A percentile compares a stretch with the other conserved stretches of the same genome.
Evolutionary conservation across 1,140 invertebrate species (phyloP).

Genomic region (Sminthurinus signatus): DNA sequence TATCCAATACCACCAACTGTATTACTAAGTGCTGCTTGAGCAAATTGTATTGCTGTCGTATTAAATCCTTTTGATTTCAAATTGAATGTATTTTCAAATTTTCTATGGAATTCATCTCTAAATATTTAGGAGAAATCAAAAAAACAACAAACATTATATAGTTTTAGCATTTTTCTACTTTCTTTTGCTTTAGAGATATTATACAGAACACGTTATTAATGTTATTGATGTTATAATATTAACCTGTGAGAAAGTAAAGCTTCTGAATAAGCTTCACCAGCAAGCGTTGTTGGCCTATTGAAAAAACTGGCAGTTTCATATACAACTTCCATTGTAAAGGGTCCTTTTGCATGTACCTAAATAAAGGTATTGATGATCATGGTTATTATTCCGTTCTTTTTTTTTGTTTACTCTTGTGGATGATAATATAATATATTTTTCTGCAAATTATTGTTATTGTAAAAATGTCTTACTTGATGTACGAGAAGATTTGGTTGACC

Average conservation of each 20-base stretch:
- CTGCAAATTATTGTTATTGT: no score
- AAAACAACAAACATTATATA: no score
- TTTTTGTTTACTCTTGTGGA: no score
- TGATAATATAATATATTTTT: no score
- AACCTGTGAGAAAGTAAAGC: slow-evolving; percentile 54
- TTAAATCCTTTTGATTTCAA: slow-evolving; percentile 64
- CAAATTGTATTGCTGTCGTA: slow-evolving; percentile 65
- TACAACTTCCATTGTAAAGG: slow-evolving; percentile 75
- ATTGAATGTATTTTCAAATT: slow-evolving; percentile 67
- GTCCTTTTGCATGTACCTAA: slow-evolving; percentile 63
- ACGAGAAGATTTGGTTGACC: slow-evolving; percentile 28
- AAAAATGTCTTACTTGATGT: slow-evolving; percentile 23
- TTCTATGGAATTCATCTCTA: slow-evolving; percentile 55
- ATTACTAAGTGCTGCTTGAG: slow-evolving; percentile 84
- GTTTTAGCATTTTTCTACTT: no score
- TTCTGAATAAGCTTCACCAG: slow-evolving; percentile 57
- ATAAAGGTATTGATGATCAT: no score
- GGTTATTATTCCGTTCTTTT: no score
- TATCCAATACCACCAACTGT: slow-evolving; percentile 94
- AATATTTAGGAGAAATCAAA: no score
- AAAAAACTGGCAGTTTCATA: slow-evolving; percentile 66
- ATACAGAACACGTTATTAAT: no score
- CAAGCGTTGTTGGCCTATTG: slow-evolving; percentile 51
- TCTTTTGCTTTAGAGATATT: no score
- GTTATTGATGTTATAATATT: no score